Evolutionary conservation across 1,140 invertebrate species (phyloP), one percentile per base, ranked within the genome.

Genomic region (Nasonia giraulti): DNA sequence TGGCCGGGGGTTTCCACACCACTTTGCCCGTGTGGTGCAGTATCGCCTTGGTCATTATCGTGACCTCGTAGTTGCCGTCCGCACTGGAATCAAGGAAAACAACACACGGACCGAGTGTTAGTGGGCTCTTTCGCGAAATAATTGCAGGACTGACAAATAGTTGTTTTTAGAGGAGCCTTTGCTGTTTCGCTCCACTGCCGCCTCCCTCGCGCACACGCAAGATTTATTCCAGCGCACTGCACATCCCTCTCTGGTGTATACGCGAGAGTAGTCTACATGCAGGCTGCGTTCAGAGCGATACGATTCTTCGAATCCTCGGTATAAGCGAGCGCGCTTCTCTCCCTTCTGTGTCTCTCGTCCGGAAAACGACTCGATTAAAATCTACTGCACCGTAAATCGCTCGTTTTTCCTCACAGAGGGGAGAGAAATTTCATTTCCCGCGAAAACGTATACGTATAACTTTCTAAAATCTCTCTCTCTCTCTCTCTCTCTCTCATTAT

Each of bases 1-100:
- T 99, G 85, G 98, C 98, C 75, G 98, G 98, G 50, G 98, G 98
- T 90, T 99, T 98, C 98, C 98, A 99, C 62, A 97, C 94, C 47
- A 99, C 98, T 93, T 97, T 97, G 27, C 98, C 98, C 86, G 97
- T 97, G 91, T 98, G 96, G 90, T 98, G 96, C 44, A 98, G 94
- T 89, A 98, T 97, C 83, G 97, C 97, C 94, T 98, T 98, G 85
- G 98, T 99, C 98, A 99, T 99, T 91, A 99, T 98, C 87, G 98
- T 98, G 89, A 99, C 98, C 94, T 99, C 98, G 93, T 99, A 99
- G 94, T 99, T 99, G 86, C 98, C 98, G 92, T 99, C 98, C 85
- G 98, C 98, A 93, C 97, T 98, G 94, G 73, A 94, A 94, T 89
- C 89, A 90, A 91, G 81, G 87, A 17, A 14, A 55, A 44, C 40